Evolutionary conservation across 1,140 invertebrate species (phyloP).

Genomic region (Hylaeus anthracinus): DNA sequence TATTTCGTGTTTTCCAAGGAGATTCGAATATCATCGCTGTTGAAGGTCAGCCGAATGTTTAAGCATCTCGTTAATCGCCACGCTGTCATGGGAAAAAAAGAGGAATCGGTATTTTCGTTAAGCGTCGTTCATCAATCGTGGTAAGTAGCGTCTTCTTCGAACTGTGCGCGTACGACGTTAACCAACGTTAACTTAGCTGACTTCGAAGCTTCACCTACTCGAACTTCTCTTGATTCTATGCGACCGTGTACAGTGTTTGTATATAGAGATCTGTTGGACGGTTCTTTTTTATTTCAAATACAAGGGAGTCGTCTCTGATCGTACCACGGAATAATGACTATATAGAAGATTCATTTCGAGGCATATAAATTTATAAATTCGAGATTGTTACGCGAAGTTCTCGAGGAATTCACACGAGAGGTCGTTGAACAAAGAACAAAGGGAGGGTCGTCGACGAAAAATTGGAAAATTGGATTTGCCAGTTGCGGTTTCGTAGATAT

Average conservation of each 20-base stretch:
- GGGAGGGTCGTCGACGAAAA: background rate
- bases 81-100: background rate
- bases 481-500: background rate
- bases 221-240: conserved; percentile 1
- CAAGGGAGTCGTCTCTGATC: background rate
- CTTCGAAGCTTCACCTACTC: background rate
- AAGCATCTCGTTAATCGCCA: background rate
- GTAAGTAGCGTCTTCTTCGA: conserved; percentile 29
- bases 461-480: conserved; percentile 20
- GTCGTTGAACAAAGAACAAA: background rate
- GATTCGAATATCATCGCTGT: background rate
- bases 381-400: background rate
- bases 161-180: background rate
- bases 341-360: too few relatives aligned
- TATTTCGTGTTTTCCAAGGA: background rate
- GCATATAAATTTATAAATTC: too few relatives aligned
- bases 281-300: conserved; percentile 3
- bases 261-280: conserved; percentile 48
- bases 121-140: conserved; percentile 10
- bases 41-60: conserved; percentile 13
- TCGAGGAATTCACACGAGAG: background rate
- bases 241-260: conserved; percentile 60
- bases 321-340: too few relatives aligned
- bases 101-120: background rate
- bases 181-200: background rate